Evolutionary conservation across 2,113 vertebrate genomes (phyloP).

Genomic region (Rhineura floridana): DNA sequence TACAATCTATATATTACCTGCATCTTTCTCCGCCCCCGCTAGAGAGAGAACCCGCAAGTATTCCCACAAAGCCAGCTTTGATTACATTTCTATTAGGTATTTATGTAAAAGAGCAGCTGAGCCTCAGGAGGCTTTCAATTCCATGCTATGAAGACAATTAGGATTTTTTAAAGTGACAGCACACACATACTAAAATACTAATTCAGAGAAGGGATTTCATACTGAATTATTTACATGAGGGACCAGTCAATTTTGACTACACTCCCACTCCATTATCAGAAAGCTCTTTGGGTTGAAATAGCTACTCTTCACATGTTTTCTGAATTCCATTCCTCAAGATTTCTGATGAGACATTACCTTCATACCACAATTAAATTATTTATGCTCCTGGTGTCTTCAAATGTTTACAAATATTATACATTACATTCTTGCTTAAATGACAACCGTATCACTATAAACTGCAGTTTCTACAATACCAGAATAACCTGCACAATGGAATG

Average conservation of each 20-base stretch:
- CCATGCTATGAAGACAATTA: background rate
- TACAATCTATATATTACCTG: slow-evolving; percentile 1
- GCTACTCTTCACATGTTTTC: background rate
- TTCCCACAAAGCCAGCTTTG: background rate
- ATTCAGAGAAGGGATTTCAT: background rate
- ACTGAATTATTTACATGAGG: background rate
- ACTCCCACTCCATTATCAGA: background rate
- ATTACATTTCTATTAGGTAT: background rate
- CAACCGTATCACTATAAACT: background rate
- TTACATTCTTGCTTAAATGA: background rate
- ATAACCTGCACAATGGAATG: background rate
- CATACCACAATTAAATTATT: background rate
- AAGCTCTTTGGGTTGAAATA: background rate
- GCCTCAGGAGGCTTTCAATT: background rate
- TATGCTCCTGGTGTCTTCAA: background rate
- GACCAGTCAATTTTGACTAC: background rate
- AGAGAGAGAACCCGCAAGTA: slow-evolving; percentile 12
- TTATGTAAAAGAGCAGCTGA: background rate
- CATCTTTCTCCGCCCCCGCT: background rate
- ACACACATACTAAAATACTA: background rate
- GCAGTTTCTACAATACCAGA: background rate
- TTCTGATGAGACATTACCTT: background rate
- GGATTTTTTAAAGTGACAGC: background rate
- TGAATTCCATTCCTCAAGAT: background rate
- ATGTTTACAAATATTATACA: background rate